These are phyloP conservation scores for Achatina immaculata DNA, from an alignment of 1,140 invertebrate genomes.

Conservation along the genomic window DNA sequence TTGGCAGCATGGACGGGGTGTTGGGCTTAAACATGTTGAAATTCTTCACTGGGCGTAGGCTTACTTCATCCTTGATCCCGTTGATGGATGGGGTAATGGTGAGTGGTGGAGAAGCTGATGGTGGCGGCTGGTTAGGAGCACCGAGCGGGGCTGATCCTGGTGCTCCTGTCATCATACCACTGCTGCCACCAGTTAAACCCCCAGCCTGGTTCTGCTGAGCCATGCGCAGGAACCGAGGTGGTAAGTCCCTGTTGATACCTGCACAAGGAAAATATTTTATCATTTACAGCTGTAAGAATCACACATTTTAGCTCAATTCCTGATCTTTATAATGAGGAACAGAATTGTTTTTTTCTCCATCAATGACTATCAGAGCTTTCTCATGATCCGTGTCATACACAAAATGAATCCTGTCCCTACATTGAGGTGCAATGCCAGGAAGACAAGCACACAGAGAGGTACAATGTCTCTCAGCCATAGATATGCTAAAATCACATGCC, in stretches of 20 bases:
- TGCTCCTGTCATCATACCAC: background rate
- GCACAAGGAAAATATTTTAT: slow-evolving; percentile 30
- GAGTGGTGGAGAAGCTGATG: slow-evolving; percentile 28
- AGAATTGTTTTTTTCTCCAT: too few species aligned
- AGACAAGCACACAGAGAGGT: too few species aligned
- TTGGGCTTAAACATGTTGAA: slow-evolving; percentile 89
- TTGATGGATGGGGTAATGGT: background rate
- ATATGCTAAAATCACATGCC: too few species aligned
- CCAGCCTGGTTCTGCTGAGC: slow-evolving; percentile 72
- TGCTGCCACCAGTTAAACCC: slow-evolving; percentile 32
- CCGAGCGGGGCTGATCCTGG: slow-evolving; percentile 31
- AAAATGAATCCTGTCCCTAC: too few species aligned
- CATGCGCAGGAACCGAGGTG: slow-evolving; percentile 84
- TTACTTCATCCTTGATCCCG: slow-evolving; percentile 62
- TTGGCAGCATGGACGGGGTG: slow-evolving; percentile 70
- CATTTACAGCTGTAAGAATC: too few species aligned
- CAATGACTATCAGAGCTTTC: too few species aligned
- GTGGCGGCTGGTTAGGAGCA: slow-evolving; percentile 30
- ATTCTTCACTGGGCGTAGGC: slow-evolving; percentile 87
- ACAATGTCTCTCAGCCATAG: too few species aligned
- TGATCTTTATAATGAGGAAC: too few species aligned
- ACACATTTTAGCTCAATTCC: too few species aligned
- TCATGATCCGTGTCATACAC: too few species aligned
- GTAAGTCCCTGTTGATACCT: slow-evolving; percentile 75
- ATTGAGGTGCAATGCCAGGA: too few species aligned